Base-by-base conservation (phyloP, 2,797 vertebrate genomes). In the Taeniopygia guttata region DNA sequence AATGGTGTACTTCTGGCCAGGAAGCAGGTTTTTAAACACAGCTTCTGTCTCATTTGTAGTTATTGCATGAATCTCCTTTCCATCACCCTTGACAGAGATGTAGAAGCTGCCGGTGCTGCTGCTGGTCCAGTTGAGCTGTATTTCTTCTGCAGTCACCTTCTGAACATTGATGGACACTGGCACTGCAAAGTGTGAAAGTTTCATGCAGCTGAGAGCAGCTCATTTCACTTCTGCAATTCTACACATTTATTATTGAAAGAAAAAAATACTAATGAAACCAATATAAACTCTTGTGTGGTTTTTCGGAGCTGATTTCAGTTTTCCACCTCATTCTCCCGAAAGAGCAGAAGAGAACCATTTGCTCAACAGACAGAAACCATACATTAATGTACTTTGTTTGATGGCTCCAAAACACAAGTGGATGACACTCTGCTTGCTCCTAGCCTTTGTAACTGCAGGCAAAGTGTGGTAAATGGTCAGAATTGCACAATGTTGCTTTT, bases 81-180 rank as follows among this genome's bases (percentile, higher is more conserved):
- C 66, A 52, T 68, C 52, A 40, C 7, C 12, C 26, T 2, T 5
- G 29, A 96, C 16, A 52, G 49, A 84, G 54, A 94, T 1, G 46
- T 95, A 92, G 36, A 72, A 2, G 78, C 84, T 90, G 52, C 19
- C 59, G 8, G 3, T 82, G 17, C 46, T 52, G 75, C 46, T 77
- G 45, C 56, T 23, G 0, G 40, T 87, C 96, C 96, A 97, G 30
- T 13, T 92, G 78, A 97, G 38, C 2, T 75, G 42, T 84, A 96
- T 97, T 75, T 36, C 29, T 18, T 94, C 42, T 19, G 2, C 75
- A 11, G 89, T 88, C 76, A 96, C 86, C 0, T 69, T 74, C 59
- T 94, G 49, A 59, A 97, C 76, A 32, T 64, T 1, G 1, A 96
- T 6, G 20, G 88, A 89, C 52, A 92, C 30, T 40, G 81, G 26